Evolutionary conservation across 2,888 invertebrate genomes (phyloP).

Genomic region (Eumerus sabulonum): DNA sequence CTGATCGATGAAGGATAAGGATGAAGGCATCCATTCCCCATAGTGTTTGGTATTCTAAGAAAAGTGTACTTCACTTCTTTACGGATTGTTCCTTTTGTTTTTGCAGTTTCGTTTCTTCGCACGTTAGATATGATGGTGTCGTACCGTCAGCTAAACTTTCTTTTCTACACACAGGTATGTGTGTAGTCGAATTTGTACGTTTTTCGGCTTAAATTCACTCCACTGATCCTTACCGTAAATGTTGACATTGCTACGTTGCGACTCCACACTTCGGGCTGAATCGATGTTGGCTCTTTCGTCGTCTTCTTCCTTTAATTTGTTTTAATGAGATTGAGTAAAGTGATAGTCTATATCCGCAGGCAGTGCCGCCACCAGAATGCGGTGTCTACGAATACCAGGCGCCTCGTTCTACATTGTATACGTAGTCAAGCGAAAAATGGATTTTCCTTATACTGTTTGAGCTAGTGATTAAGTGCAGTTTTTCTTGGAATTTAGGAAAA

Average conservation of each 20-base stretch:
- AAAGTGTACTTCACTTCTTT: too few species aligned
- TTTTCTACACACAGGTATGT: too few species aligned
- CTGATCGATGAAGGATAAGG: constrained; percentile 34
- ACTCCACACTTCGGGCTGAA: background rate
- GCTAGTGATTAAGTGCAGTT: constrained; percentile 63
- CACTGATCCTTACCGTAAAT: constrained; percentile 56
- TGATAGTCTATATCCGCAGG: constrained; percentile 60
- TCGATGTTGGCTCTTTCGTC: constrained; percentile 38
- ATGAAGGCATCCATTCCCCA: background rate
- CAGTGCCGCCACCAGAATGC: background rate
- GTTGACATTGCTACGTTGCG: constrained; percentile 52
- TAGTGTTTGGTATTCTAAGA: too few species aligned
- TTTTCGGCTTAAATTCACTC: background rate
- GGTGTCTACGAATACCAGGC: constrained; percentile 6
- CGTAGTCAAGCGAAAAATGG: constrained; percentile 42
- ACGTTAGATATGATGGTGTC: too few species aligned
- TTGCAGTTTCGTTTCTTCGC: too few species aligned
- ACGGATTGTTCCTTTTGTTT: too few species aligned
- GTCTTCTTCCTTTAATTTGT: constrained; percentile 63
- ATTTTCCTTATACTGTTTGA: constrained; percentile 56
- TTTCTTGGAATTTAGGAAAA: constrained; percentile 55
- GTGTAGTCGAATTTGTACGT: too few species aligned
- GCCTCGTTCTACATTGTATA: constrained; percentile 22
- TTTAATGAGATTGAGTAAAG: constrained; percentile 68
- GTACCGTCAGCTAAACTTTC: too few species aligned